These are phyloP conservation scores for Sebastes hubbsi DNA, from an alignment of 2,797 vertebrate species.

Conservation along the genomic window DNA sequence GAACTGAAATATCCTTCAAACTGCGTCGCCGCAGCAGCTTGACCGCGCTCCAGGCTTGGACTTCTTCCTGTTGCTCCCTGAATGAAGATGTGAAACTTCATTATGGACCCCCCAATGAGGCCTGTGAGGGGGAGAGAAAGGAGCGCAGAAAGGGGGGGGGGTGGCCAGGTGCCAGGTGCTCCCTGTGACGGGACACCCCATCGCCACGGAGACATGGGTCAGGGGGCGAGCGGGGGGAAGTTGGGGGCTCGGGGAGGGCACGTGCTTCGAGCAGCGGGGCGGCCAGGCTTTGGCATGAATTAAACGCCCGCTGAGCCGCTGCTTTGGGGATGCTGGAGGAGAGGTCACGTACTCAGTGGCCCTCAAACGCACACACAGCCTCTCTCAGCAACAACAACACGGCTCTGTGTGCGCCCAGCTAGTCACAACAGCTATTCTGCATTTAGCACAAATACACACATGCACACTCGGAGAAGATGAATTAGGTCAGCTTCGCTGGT, in stretches of 20 bases:
- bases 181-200: constrained; percentile 62
- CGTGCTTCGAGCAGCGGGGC: constrained; percentile 84
- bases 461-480: constrained; percentile 41
- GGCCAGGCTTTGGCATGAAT: constrained; percentile 69
- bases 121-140: constrained; percentile 6
- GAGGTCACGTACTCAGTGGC: constrained; percentile 88
- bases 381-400: constrained; percentile 47
- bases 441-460: constrained; percentile 49
- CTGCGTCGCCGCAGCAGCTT: neutral
- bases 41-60: constrained; percentile 15
- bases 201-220: constrained; percentile 63
- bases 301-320: constrained; percentile 63
- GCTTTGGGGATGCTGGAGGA: constrained; percentile 82
- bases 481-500: constrained; percentile 75
- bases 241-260: constrained; percentile 33
- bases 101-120: constrained; percentile 34
- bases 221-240: constrained; percentile 42
- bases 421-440: constrained; percentile 61
- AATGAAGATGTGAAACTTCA: constrained; percentile 63
- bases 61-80: constrained; percentile 39
- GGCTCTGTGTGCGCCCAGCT: constrained; percentile 45
- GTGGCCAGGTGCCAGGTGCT: constrained; percentile 75
- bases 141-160: constrained; percentile 59
- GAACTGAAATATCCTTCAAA: constrained; percentile 19
- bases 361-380: constrained; percentile 76